phyloP scores from a whole-genome alignment of 37 sponge, comb jelly and placozoan species.

The Theonella swinhoei region DNA sequence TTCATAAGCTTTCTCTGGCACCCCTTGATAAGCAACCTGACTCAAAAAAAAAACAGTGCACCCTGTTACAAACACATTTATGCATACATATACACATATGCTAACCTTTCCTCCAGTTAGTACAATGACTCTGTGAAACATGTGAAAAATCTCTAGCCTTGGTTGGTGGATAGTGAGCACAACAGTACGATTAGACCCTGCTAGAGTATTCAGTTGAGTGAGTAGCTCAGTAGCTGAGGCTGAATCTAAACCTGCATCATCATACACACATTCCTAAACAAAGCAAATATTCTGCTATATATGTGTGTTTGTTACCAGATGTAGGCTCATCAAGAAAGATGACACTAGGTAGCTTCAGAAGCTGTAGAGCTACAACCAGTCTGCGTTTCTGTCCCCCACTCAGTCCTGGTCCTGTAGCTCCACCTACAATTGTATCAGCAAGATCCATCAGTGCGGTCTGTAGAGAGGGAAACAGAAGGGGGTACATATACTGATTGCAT shows the following conservation, averaged over 20 bases:
- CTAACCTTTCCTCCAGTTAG: conserved; percentile 74
- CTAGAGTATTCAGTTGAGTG: conserved; percentile 61
- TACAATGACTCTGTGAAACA: conserved; percentile 66
- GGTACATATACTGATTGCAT: not conserved
- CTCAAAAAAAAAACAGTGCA: not conserved
- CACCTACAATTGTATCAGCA: conserved; percentile 85
- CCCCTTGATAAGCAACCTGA: conserved; percentile 74
- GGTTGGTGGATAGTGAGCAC: conserved; percentile 87
- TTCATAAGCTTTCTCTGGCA: conserved; percentile 71
- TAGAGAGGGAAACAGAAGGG: conserved; percentile 1
- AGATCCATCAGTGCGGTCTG: conserved; percentile 77
- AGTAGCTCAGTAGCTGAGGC: conserved; percentile 70
- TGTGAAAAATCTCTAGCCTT: conserved; percentile 77
- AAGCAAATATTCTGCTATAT: no score
- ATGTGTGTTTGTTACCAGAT: conserved; percentile 72
- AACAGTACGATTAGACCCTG: conserved; percentile 67
- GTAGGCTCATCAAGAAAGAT: conserved; percentile 91
- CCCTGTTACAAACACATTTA: not conserved
- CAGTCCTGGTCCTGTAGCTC: conserved; percentile 71
- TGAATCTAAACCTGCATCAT: conserved; percentile 70
- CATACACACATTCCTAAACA: not conserved
- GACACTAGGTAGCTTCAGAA: conserved; percentile 74
- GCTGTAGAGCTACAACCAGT: conserved; percentile 76
- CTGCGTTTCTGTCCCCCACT: conserved; percentile 95
- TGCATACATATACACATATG: not conserved